phyloP scores from a whole-genome alignment of 1,140 invertebrate species.

The Trichonephila clavata region DNA sequence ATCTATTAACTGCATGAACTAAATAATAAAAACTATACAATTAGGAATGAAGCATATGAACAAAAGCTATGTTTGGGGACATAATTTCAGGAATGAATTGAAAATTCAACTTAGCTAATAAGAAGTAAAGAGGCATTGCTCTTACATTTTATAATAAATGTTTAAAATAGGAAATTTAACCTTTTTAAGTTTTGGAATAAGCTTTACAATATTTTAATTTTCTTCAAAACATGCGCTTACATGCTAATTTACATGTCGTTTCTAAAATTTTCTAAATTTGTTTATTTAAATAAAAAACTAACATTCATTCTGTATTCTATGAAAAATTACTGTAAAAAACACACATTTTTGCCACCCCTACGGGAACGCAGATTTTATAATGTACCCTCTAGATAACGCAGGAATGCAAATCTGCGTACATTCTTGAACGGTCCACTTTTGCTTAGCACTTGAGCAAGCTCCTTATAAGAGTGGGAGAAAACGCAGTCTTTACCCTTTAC shows the following conservation, averaged over 20 bases:
- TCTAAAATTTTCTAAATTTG: background rate
- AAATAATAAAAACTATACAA: too few relatives aligned
- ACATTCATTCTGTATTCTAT: background rate
- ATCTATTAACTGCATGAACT: too few relatives aligned
- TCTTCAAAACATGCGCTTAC: too few relatives aligned
- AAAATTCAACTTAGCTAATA: too few relatives aligned
- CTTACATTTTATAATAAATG: too few relatives aligned
- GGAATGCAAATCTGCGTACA: conserved; percentile 15
- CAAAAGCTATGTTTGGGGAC: too few relatives aligned
- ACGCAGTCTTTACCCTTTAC: conserved; percentile 23
- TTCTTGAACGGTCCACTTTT: background rate
- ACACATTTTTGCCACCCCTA: background rate
- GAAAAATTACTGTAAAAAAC: background rate
- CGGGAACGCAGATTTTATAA: background rate
- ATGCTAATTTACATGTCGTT: background rate
- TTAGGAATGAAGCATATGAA: too few relatives aligned
- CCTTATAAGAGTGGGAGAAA: conserved; percentile 19
- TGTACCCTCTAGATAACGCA: background rate
- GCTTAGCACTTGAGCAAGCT: background rate
- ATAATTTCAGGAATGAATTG: background rate
- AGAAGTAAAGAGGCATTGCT: too few relatives aligned
- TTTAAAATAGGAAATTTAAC: too few relatives aligned
- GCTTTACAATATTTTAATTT: too few relatives aligned
- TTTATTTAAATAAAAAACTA: background rate
- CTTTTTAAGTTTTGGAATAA: too few relatives aligned